These are phyloP conservation scores for Babylonia areolata DNA, from an alignment of 1,140 invertebrate species.

Conservation along the genomic window DNA sequence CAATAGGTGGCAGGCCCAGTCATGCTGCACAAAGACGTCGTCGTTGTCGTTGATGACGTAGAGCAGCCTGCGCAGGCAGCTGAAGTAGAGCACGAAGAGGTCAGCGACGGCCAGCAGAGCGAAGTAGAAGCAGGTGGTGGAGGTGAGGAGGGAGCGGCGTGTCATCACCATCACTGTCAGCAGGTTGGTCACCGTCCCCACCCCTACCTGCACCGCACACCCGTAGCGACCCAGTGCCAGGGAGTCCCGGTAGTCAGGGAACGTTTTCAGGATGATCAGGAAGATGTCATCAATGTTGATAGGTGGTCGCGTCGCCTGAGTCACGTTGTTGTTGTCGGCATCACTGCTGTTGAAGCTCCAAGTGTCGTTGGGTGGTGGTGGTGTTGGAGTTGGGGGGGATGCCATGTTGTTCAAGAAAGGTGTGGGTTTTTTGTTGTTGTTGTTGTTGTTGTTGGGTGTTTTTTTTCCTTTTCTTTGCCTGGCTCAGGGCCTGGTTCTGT, in stretches of 20 bases:
- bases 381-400: not conserved
- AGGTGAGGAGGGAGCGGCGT: constrained; percentile 54
- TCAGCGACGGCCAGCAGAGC: constrained; percentile 67
- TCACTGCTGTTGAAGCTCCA: not conserved
- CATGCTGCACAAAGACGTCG: constrained; percentile 42
- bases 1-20: constrained; percentile 50
- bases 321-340: not conserved
- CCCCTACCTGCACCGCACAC: constrained; percentile 60
- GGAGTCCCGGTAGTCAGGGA: constrained; percentile 49
- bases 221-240: constrained; percentile 57
- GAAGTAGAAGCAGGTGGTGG: constrained; percentile 70
- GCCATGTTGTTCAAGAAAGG: not conserved
- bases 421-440: too few species aligned
- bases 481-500: too few species aligned
- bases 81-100: constrained; percentile 60
- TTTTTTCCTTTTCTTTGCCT: not conserved
- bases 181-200: constrained; percentile 69
- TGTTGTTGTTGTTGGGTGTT: too few species aligned
- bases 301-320: not conserved
- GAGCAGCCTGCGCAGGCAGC: constrained; percentile 54
- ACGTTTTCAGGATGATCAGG: constrained; percentile 36
- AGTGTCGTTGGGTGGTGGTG: not conserved
- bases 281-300: not conserved
- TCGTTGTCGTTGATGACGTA: constrained; percentile 44
- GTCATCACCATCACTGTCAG: constrained; percentile 66